Conservation (phyloP, 2,888 invertebrate genomes). For the Hymenopus coronatus region DNA sequence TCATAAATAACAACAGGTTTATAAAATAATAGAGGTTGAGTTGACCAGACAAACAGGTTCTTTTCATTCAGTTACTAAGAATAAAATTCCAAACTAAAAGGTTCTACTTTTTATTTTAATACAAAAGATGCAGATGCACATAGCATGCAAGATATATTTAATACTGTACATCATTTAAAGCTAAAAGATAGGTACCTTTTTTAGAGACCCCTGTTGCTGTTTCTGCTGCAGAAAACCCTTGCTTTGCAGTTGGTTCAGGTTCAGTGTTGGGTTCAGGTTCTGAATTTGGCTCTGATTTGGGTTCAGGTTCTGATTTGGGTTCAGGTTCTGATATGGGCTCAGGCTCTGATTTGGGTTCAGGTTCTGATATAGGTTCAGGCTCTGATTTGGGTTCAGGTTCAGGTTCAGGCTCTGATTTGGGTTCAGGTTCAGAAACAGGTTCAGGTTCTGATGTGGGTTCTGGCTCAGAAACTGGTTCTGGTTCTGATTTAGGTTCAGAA, state of each 20-base stretch:
- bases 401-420: conserved; percentile 45
- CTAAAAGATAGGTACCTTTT: neutral
- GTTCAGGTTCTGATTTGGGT: conserved; percentile 42
- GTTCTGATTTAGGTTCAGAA: conserved; percentile 48
- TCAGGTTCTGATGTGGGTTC: conserved; percentile 47
- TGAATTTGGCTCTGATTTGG: conserved; percentile 44
- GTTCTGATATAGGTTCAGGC: conserved; percentile 45
- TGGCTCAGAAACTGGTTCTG: conserved; percentile 46
- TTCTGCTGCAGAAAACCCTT: neutral
- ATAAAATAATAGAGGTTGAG: too few relatives aligned
- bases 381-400: conserved; percentile 47
- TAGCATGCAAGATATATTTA: neutral
- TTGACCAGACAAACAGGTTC: too few relatives aligned
- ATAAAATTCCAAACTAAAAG: neutral
- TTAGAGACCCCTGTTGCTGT: conserved; percentile 22
- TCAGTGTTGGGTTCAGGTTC: conserved; percentile 39
- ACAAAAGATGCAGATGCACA: neutral
- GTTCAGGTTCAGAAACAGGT: conserved; percentile 48
- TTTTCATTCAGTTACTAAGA: neutral
- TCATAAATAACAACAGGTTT: too few relatives aligned
- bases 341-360: conserved; percentile 45
- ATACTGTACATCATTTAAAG: neutral
- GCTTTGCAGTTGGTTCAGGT: conserved; percentile 13
- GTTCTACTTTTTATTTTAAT: neutral
- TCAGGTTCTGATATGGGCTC: conserved; percentile 46